A percentile compares a stretch with the other conserved stretches of the same genome.
Evolutionary conservation across 2,888 invertebrate species (phyloP).

Genomic region (Melipona beecheii): DNA sequence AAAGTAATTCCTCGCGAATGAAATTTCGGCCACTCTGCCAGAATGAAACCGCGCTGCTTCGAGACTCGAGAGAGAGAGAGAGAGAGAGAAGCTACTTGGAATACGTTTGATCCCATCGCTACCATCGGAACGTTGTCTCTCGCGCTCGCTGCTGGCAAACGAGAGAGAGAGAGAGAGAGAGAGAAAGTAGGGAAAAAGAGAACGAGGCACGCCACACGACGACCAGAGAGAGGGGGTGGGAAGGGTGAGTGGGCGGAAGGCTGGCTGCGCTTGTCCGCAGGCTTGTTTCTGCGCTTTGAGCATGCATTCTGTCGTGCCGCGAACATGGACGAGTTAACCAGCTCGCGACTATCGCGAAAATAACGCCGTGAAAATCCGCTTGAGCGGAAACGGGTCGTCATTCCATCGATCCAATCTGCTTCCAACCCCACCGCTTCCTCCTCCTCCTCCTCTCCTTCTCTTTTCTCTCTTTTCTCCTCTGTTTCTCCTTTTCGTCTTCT

Average conservation of each 20-base stretch:
- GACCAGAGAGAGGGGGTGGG: too few relatives aligned
- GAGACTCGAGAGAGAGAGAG: too few relatives aligned
- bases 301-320: constrained; percentile 60
- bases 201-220: background rate
- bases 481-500: background rate
- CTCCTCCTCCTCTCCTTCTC: background rate
- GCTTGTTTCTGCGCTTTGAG: constrained; percentile 69
- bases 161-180: constrained; percentile 12
- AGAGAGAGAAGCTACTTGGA: background rate
- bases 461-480: background rate
- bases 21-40: too few relatives aligned
- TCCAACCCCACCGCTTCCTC: background rate
- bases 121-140: background rate
- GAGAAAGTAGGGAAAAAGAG: constrained; percentile 25
- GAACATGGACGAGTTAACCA: constrained; percentile 62
- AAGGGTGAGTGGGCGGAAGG: constrained; percentile 16
- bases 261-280: constrained; percentile 60
- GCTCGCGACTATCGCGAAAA: constrained; percentile 67
- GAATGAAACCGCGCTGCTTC: too few relatives aligned
- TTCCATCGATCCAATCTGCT: constrained; percentile 58
- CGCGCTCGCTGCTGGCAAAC: background rate
- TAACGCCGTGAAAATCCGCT: constrained; percentile 67
- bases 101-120: background rate
- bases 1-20: too few relatives aligned
- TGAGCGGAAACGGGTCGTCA: constrained; percentile 64